Base-by-base conservation (phyloP, 2,888 invertebrate species). In the Ochropleura plecta region DNA sequence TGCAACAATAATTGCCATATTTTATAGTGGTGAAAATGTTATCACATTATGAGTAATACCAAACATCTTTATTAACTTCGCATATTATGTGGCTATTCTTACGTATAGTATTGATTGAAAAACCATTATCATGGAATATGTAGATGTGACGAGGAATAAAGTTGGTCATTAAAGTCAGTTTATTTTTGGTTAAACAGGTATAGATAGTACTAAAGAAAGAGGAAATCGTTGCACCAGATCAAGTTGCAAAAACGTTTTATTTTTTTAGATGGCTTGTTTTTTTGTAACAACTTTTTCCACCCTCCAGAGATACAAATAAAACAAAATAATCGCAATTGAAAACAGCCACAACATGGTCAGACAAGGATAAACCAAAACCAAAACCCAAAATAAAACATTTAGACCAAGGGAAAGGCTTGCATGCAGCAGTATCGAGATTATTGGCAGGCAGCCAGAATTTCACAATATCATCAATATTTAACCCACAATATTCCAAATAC, bases 391-490 rank as follows among this genome's bases (percentile, higher is more conserved):
- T 76, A 81, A 76, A 66, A 57, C 76, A 60, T 59, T 18, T 59
- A 53, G 51, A 80, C 72, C 46, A 67, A 80, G 20, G 81, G 66
- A 76, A 63, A 66, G 81, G 69, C 55, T 81, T 63, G 42, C 55
- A 42, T 66, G 30, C 46, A 55, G 30, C 49, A 72, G 16, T 60
- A 66, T 69, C 53, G 49, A 40, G 2, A 60, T 51, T 40, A 68
- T 63, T 82, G 84, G 82, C 76, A 69, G 10, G 3, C 42, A 5
- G 76, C 82, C 84, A 82, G 51, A 67, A 59, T 44, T 75, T 44
- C 59, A 63, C 76, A 59, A 57, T n/a, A 59, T 48, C 72, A 80
- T 64, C 84, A 72, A 67, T 82, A 82, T 82, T 83, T 80, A 76
- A 69, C 53, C 69, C 20, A 57, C 71, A 49, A 76, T 76, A 70